phyloP scores from a whole-genome alignment of 2,113 vertebrate species.

The Trematocara nigrifrons region DNA sequence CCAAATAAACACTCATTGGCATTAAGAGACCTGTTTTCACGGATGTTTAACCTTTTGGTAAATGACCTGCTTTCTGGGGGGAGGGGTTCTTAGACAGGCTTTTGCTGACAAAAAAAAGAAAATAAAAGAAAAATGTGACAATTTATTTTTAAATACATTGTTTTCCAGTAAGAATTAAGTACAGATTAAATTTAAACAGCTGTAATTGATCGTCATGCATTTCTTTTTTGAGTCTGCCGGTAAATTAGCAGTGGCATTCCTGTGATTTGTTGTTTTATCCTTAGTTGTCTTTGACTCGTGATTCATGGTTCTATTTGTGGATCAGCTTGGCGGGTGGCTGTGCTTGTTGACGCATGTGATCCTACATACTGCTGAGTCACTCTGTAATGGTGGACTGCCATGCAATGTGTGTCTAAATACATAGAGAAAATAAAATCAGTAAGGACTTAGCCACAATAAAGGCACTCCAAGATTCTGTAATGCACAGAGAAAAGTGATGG shows the following conservation, averaged over 20 bases:
- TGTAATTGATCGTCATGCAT: not conserved
- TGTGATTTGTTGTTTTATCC: not conserved
- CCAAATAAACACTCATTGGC: constrained; percentile 2
- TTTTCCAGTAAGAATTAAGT: not conserved
- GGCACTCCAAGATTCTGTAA: not conserved
- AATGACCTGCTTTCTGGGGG: not conserved
- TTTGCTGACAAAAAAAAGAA: not conserved
- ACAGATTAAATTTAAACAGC: not conserved
- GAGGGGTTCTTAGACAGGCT: not conserved
- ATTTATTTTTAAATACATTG: fast-evolving
- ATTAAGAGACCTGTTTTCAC: constrained; percentile 22
- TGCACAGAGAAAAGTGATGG: not conserved
- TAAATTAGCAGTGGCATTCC: fast-evolving
- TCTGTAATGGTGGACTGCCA: not conserved
- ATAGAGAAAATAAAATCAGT: not conserved
- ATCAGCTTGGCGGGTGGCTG: not conserved
- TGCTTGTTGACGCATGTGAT: not conserved
- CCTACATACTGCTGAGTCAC: constrained; percentile 7
- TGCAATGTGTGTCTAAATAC: not conserved
- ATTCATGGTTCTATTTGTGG: not conserved
- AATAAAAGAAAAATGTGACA: not conserved
- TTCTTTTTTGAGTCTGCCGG: not conserved
- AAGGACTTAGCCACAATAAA: not conserved
- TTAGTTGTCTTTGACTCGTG: not conserved
- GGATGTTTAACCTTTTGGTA: constrained; percentile 34